phyloP scores from a whole-genome alignment of 1,140 invertebrate genomes.

The Tetranychus urticae region DNA sequence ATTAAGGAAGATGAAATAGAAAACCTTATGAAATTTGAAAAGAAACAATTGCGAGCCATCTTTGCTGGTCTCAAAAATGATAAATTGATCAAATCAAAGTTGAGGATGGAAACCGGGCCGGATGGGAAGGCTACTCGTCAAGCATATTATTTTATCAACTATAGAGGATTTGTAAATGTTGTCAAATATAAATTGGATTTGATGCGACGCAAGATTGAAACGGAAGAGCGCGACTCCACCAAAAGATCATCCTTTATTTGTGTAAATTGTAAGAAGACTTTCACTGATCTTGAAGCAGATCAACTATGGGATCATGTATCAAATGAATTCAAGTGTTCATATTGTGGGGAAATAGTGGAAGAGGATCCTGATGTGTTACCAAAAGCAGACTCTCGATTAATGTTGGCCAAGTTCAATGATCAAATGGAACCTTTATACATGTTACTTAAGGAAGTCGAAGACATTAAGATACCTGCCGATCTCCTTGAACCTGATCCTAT shows the following conservation, averaged over 20 bases:
- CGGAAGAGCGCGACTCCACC: constrained; percentile 75
- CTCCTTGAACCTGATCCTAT: constrained; percentile 67
- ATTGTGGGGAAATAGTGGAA: constrained; percentile 60
- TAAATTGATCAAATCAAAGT: constrained; percentile 73
- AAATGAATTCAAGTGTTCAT: constrained; percentile 63
- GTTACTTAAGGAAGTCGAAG: constrained; percentile 49
- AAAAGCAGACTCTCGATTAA: constrained; percentile 64
- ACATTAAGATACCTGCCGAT: constrained; percentile 76
- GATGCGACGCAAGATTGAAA: constrained; percentile 82
- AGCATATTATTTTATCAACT: constrained; percentile 94
- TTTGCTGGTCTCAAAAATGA: constrained; percentile 67
- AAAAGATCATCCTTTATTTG: constrained; percentile 31
- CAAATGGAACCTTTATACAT: constrained; percentile 73
- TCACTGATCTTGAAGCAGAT: constrained; percentile 51
- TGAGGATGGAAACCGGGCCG: constrained; percentile 77
- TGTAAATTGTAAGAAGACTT: constrained; percentile 18
- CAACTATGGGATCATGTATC: constrained; percentile 66
- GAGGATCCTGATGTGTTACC: constrained; percentile 78
- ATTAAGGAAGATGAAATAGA: constrained; percentile 94
- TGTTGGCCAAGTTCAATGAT: constrained; percentile 75
- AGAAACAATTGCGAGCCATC: constrained; percentile 67
- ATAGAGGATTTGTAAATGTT: constrained; percentile 89
- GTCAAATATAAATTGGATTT: constrained; percentile 81
- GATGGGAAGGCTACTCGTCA: constrained; percentile 88
- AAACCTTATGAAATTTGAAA: constrained; percentile 75